Evolutionary conservation across 1,140 invertebrate genomes (phyloP).

Genomic region (Brachionus rotundiformis): DNA sequence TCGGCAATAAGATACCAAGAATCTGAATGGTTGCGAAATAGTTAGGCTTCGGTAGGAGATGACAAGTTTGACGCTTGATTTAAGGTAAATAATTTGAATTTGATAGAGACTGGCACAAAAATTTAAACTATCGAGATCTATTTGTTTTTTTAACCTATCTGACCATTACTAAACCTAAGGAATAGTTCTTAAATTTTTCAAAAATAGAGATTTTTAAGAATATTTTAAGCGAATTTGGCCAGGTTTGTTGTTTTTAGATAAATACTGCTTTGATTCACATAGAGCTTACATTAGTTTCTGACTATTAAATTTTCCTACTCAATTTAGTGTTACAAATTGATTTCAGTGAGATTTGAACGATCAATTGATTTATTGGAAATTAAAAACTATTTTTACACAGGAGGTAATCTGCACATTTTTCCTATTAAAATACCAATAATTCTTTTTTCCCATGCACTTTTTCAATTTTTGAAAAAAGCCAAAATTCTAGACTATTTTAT

Average conservation of each 20-base stretch:
- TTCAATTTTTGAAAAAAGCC: not conserved
- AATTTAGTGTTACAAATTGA: slow-evolving; percentile 23
- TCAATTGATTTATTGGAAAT: not conserved
- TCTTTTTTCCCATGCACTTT: slow-evolving; percentile 5
- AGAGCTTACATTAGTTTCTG: not conserved
- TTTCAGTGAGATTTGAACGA: not conserved
- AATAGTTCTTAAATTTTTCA: slow-evolving; percentile 18
- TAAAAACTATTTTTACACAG: not conserved
- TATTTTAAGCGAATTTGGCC: slow-evolving; percentile 4
- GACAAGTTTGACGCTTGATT: not conserved
- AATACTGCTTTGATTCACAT: slow-evolving; percentile 36
- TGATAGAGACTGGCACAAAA: not conserved
- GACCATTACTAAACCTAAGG: slow-evolving; percentile 7
- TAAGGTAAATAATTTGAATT: not conserved
- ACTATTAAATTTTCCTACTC: slow-evolving; percentile 3
- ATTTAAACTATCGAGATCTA: no score
- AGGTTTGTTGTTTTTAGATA: slow-evolving; percentile 20
- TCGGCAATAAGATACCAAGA: not conserved
- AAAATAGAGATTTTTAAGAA: not conserved
- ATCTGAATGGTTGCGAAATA: not conserved
- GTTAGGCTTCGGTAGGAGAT: not conserved
- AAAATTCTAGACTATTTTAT: not conserved
- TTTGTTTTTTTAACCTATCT: slow-evolving; percentile 13
- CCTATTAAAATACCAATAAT: not conserved
- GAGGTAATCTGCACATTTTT: slow-evolving; percentile 4